Evolutionary conservation across 2,113 vertebrate genomes (phyloP).

Genomic region (Myodes glareolus): DNA sequence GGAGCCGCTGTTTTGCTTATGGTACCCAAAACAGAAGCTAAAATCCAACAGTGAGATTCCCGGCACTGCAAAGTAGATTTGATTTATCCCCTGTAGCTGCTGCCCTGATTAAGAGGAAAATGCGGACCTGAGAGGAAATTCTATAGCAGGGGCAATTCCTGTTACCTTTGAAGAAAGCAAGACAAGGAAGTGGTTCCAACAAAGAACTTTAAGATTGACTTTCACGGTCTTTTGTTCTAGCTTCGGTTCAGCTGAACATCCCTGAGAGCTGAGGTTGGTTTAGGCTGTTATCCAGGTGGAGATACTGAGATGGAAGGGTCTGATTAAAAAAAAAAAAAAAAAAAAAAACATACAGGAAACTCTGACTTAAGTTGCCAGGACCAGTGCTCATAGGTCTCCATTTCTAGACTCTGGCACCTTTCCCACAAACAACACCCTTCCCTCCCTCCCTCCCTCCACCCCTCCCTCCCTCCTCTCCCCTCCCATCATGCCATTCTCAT

Average conservation of each 20-base stretch:
- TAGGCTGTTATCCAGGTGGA: background rate
- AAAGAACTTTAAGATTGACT: background rate
- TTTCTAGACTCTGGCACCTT: background rate
- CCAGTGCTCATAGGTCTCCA: background rate
- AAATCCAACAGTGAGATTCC: background rate
- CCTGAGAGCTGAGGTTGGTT: background rate
- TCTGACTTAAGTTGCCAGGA: background rate
- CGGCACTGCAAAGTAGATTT: background rate
- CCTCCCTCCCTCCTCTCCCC: too few species aligned
- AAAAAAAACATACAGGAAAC: background rate
- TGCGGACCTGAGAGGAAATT: background rate
- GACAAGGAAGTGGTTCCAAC: background rate
- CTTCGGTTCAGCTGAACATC: background rate
- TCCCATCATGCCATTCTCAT: background rate
- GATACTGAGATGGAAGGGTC: background rate
- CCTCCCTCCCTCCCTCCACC: too few species aligned
- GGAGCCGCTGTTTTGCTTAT: background rate
- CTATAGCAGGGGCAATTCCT: background rate
- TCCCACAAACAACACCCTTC: fast-evolving
- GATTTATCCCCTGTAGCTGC: background rate
- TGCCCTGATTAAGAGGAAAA: background rate
- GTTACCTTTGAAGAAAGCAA: background rate
- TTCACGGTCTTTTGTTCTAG: background rate
- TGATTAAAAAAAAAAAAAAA: background rate
- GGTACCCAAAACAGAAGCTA: background rate